phyloP scores from a whole-genome alignment of 1,140 invertebrate genomes.

The Neotoxoptera formosana region DNA sequence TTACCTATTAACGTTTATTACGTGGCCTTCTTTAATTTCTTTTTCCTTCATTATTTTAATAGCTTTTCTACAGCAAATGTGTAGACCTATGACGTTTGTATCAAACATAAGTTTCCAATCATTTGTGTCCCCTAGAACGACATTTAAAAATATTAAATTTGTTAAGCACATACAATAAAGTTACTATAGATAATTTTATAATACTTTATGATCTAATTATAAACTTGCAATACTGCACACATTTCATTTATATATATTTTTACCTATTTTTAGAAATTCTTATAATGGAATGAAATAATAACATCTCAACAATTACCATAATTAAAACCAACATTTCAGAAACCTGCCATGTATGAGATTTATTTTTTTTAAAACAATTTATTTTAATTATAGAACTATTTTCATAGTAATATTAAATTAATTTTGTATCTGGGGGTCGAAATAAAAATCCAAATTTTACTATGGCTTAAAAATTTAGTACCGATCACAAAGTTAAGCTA shows the following conservation, averaged over 20 bases:
- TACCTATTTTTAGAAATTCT: background rate
- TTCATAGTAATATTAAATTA: background rate
- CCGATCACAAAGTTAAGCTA: background rate
- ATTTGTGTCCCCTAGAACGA: background rate
- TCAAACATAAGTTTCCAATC: conserved; percentile 51
- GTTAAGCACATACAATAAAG: too few species aligned
- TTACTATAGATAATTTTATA: background rate
- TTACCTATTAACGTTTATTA: conserved; percentile 32
- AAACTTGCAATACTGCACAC: background rate
- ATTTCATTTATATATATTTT: background rate
- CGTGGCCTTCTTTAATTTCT: background rate
- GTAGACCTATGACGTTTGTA: background rate
- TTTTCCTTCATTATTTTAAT: conserved; percentile 8
- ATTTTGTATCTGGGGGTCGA: background rate
- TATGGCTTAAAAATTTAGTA: background rate
- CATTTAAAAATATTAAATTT: too few species aligned
- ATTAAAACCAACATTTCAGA: background rate
- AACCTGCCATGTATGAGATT: background rate
- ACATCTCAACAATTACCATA: background rate
- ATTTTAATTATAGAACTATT: background rate
- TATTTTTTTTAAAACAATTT: background rate
- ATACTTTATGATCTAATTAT: background rate
- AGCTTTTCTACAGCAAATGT: background rate
- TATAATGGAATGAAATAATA: background rate
- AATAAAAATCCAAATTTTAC: background rate